Percentiles rank a stretch among this genome's conserved stretches.
Conservation (phyloP, 2,113 vertebrate species). For the Trogon surrucura region DNA sequence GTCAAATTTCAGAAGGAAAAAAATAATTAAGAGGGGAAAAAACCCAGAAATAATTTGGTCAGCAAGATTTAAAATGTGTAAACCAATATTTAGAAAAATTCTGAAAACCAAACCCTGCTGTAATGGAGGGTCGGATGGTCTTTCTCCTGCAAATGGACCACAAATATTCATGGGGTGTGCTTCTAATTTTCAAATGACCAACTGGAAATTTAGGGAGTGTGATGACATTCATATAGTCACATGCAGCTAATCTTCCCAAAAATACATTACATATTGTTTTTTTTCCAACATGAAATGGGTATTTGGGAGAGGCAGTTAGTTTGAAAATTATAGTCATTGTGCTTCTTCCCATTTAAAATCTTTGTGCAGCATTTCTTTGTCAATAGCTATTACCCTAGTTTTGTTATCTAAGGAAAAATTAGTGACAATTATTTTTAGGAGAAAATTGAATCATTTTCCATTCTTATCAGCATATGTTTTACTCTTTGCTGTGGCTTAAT, state of each 20-base stretch:
- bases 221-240: neutral
- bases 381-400: neutral
- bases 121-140: accelerated
- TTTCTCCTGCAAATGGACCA: neutral
- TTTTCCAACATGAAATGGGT: neutral
- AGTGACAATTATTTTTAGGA: neutral
- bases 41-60: neutral
- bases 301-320: neutral
- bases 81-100: neutral
- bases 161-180: neutral
- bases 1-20: neutral
- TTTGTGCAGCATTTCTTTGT: neutral
- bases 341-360: neutral
- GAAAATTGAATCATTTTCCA: neutral
- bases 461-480: neutral
- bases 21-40: neutral
- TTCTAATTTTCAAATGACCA: neutral
- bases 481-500: neutral
- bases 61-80: neutral
- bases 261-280: neutral
- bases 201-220: neutral
- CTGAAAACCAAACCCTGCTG: neutral
- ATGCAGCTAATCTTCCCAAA: neutral
- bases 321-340: neutral
- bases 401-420: neutral